Conservation (phyloP, 2,888 invertebrate species). For the Uropetala carovei region DNA sequence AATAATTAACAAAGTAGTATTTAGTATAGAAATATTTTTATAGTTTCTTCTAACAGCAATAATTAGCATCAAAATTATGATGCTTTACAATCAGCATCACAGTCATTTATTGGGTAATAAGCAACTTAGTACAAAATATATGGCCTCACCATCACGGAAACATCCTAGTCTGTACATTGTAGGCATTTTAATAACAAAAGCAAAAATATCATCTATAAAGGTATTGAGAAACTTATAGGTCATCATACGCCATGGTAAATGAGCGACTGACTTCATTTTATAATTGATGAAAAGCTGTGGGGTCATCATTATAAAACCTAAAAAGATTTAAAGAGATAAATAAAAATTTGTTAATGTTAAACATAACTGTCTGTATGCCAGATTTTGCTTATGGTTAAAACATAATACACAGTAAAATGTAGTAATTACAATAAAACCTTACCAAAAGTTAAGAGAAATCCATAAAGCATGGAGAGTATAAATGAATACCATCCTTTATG, state of each 20-base stretch:
- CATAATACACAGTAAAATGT: background rate
- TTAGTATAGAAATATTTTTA: background rate
- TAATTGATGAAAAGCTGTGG: conserved; percentile 99
- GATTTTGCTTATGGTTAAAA: background rate
- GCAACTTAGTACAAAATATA: no score
- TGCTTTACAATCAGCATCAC: no score
- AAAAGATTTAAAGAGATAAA: conserved; percentile 65
- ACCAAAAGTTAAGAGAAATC: conserved; percentile 95
- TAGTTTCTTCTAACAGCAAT: conserved; percentile 60
- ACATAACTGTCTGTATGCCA: background rate
- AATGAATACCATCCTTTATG: conserved; percentile 99
- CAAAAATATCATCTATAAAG: conserved; percentile 99
- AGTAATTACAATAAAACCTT: conserved; percentile 67
- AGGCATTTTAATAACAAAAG: conserved; percentile 99
- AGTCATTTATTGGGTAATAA: no score
- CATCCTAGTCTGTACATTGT: conserved; percentile 98
- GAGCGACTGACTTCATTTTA: conserved; percentile 98
- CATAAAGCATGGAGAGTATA: conserved; percentile 96
- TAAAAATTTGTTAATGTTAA: background rate
- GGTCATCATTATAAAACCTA: conserved; percentile 99
- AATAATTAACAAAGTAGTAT: conserved; percentile 71
- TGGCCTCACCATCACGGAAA: conserved; percentile 90
- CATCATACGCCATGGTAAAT: conserved; percentile 99
- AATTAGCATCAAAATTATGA: background rate
- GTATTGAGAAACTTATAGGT: conserved; percentile 99